These are phyloP conservation scores for Cotesia glomerata DNA, from an alignment of 1,140 invertebrate genomes.

Conservation along the genomic window DNA sequence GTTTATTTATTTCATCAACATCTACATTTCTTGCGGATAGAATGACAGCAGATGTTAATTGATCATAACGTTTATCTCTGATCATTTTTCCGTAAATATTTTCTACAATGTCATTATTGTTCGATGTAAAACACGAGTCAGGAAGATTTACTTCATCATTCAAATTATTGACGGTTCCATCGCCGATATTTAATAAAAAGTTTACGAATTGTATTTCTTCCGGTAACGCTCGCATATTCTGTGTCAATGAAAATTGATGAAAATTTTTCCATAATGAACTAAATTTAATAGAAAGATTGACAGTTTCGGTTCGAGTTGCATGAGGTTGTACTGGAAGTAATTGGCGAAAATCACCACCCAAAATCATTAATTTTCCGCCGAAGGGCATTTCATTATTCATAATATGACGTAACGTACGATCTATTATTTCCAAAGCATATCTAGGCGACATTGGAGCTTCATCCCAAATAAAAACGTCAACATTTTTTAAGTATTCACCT, in stretches of 20 bases:
- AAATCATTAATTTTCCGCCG: constrained; percentile 38
- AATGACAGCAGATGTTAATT: no score
- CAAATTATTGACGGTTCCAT: constrained; percentile 17
- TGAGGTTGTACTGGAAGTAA: constrained; percentile 17
- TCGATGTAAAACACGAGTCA: neutral
- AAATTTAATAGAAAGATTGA: constrained; percentile 32
- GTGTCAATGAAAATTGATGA: no score
- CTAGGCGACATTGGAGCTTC: constrained; percentile 42
- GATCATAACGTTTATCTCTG: no score
- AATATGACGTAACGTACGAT: constrained; percentile 35
- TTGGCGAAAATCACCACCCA: constrained; percentile 32
- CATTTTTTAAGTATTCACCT: no score
- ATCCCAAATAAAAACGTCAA: no score
- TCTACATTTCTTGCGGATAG: no score
- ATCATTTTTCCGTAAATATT: no score
- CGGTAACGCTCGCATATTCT: no score
- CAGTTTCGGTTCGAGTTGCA: constrained; percentile 20
- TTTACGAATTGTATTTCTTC: constrained; percentile 25
- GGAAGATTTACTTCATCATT: constrained; percentile 25
- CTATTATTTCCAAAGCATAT: constrained; percentile 25
- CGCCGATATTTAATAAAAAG: constrained; percentile 29
- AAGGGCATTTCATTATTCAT: constrained; percentile 27
- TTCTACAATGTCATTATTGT: constrained; percentile 7
- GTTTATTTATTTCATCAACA: no score
- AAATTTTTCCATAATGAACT: constrained; percentile 22